A percentile compares a stretch with the other conserved stretches of the same genome.
Evolutionary conservation across 2,797 vertebrate species (phyloP).

Genomic region (Neosalanx taihuensis): DNA sequence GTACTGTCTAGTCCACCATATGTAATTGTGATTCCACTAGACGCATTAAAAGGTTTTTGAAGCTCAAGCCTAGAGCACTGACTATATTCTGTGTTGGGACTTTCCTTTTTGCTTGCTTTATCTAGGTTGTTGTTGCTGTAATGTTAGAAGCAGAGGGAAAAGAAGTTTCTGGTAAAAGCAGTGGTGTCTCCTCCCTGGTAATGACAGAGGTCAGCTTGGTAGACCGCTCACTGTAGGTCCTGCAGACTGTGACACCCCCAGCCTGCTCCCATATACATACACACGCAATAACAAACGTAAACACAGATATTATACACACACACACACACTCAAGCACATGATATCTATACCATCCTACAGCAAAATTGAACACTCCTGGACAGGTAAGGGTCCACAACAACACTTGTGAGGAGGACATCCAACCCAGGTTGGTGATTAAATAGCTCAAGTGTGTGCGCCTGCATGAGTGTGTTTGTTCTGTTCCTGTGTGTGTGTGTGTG

Average conservation of each 20-base stretch:
- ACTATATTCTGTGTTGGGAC: not conserved
- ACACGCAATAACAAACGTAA: not conserved
- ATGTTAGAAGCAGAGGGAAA: slow-evolving; percentile 18
- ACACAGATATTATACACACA: not conserved
- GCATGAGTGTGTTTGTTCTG: not conserved
- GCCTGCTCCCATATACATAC: slow-evolving; percentile 6
- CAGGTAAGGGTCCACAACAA: no score
- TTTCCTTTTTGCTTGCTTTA: slow-evolving; percentile 15
- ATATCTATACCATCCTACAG: not conserved
- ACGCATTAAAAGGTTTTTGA: no score
- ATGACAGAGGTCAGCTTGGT: slow-evolving; percentile 40
- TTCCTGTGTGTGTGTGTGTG: not conserved
- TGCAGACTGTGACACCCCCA: slow-evolving; percentile 28
- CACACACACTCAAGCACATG: not conserved
- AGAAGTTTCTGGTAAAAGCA: slow-evolving; percentile 30
- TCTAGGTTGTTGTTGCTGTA: slow-evolving; percentile 26
- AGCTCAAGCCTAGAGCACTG: no score
- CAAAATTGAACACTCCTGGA: not conserved
- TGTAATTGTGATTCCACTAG: no score
- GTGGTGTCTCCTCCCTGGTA: slow-evolving; percentile 35
- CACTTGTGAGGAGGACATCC: no score
- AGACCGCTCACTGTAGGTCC: slow-evolving; percentile 29
- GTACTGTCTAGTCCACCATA: no score
- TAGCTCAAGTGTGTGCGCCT: not conserved
- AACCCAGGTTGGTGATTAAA: not conserved